These are phyloP conservation scores for Tinea pellionella DNA, from an alignment of 2,888 invertebrate genomes.

Conservation along the genomic window DNA sequence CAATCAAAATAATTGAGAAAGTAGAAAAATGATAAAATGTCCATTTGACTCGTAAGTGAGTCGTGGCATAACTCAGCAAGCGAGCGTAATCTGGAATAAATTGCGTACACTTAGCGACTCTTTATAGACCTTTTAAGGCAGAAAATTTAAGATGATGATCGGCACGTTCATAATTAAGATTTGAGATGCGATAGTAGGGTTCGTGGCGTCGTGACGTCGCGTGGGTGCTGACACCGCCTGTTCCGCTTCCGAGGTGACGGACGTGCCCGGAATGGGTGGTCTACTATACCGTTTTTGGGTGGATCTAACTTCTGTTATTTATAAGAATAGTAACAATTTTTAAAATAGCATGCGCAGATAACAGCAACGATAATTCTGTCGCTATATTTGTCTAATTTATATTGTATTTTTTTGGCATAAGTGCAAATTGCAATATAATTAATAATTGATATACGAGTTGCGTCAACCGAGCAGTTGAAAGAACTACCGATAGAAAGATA, in stretches of 20 bases:
- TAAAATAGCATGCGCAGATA: not conserved
- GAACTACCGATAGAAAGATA: no score
- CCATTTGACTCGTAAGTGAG: constrained; percentile 33
- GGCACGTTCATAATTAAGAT: constrained; percentile 69
- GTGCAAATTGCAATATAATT: no score
- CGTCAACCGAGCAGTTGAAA: no score
- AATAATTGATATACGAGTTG: no score
- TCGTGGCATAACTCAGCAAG: constrained; percentile 57
- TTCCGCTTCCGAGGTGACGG: constrained; percentile 58
- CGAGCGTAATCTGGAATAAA: constrained; percentile 58
- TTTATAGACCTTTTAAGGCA: constrained; percentile 67
- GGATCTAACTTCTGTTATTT: constrained; percentile 7
- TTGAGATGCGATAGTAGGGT: constrained; percentile 36
- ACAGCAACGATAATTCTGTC: not conserved
- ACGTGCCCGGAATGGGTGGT: constrained; percentile 31
- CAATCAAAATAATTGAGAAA: constrained; percentile 4
- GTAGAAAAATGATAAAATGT: constrained; percentile 22
- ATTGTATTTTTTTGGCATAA: no score
- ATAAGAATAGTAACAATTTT: not conserved
- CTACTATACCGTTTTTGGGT: constrained; percentile 27
- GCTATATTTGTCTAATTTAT: not conserved
- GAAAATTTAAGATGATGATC: constrained; percentile 67
- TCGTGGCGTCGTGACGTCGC: constrained; percentile 63
- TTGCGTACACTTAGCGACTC: constrained; percentile 64
- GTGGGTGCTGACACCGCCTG: constrained; percentile 41